Evolutionary conservation across 2,888 invertebrate genomes (phyloP).

Genomic region (Himalopsyche tibetana): DNA sequence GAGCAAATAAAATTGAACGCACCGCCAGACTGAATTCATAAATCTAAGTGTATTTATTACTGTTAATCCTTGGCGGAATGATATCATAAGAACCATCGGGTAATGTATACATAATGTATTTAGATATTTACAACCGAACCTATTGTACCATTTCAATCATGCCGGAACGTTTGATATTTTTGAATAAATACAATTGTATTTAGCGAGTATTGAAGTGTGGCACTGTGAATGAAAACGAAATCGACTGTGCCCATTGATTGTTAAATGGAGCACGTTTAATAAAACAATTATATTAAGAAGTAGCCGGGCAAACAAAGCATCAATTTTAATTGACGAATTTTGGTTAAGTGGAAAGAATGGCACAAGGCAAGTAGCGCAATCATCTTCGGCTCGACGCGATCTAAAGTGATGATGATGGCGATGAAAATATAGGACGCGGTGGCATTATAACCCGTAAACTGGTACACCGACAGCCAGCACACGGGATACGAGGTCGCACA

Average conservation of each 20-base stretch:
- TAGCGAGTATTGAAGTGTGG: no score
- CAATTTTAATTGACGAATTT: conserved; percentile 54
- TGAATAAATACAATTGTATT: no score
- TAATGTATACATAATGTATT: no score
- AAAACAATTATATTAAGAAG: conserved; percentile 35
- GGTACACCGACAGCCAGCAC: conserved; percentile 3
- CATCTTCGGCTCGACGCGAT: conserved; percentile 45
- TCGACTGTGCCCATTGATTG: not conserved
- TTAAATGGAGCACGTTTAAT: conserved; percentile 25
- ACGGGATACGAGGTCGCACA: not conserved
- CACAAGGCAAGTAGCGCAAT: conserved; percentile 52
- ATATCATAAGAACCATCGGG: no score
- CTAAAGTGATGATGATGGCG: conserved; percentile 36
- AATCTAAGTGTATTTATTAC: no score
- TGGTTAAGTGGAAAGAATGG: conserved; percentile 56
- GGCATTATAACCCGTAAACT: conserved; percentile 47
- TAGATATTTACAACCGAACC: no score
- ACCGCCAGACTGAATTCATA: no score
- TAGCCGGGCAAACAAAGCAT: conserved; percentile 22
- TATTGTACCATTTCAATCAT: no score
- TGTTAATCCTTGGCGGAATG: no score
- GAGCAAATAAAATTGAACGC: no score
- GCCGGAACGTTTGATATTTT: no score
- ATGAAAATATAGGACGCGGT: conserved; percentile 48
- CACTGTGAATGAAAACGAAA: conserved; percentile 8